These are phyloP conservation scores for Triops longicaudatus DNA, from an alignment of 1,140 invertebrate genomes.

Conservation along the genomic window DNA sequence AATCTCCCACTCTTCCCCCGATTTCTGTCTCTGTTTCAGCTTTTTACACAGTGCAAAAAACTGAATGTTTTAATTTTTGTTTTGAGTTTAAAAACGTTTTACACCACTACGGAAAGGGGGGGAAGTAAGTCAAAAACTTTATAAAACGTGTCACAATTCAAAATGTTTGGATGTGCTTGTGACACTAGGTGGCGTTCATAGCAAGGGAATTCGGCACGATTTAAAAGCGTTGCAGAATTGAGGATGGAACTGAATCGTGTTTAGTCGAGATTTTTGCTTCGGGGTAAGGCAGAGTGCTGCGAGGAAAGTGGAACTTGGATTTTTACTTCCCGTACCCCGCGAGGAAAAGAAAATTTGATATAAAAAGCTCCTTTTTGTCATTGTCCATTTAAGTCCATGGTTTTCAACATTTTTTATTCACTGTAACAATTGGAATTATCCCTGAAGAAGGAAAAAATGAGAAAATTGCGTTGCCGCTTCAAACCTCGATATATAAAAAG, in stretches of 20 bases:
- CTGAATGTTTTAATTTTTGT: background rate
- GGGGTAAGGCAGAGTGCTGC: background rate
- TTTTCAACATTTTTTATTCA: background rate
- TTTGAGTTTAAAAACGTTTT: background rate
- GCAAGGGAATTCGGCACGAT: background rate
- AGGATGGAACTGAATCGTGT: background rate
- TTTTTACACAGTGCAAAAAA: constrained; percentile 9
- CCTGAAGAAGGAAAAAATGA: background rate
- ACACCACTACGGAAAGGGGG: background rate
- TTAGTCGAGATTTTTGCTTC: background rate
- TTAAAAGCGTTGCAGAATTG: background rate
- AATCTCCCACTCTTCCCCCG: background rate
- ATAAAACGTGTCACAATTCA: background rate
- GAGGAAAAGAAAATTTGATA: background rate
- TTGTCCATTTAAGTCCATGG: constrained; percentile 15
- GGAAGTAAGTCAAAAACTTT: background rate
- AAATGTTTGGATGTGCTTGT: background rate
- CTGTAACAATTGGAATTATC: background rate
- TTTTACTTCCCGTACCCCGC: background rate
- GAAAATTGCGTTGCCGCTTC: constrained; percentile 3
- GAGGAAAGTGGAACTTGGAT: background rate
- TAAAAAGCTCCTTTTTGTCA: background rate
- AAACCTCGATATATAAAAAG: background rate
- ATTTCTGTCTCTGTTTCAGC: background rate
- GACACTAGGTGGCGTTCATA: background rate